Evolutionary conservation across 2,888 invertebrate genomes (phyloP), one percentile per base, ranked within the genome.

Genomic region (Deilephila porcellus): DNA sequence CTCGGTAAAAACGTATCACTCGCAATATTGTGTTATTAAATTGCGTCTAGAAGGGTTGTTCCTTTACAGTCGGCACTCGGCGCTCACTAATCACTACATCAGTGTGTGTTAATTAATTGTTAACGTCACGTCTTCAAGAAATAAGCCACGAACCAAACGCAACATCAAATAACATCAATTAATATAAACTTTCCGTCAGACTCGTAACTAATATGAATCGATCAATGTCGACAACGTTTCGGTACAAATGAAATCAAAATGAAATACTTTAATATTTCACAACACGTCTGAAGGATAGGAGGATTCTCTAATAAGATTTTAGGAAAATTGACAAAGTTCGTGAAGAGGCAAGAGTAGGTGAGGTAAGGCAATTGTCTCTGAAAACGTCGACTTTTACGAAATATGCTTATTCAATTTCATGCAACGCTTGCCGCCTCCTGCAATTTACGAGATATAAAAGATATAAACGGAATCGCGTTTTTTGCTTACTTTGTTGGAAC

Each of bases 361-460:
- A 94, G 93, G 94, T 94, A 94, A 94, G 94, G 94, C 94, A 94
- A 94, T 94, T 94, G 94, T 94, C 94, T 94, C 93, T 90, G 85
- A 94, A 94, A 94, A 94, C 94, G 94, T 89, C 93, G 93, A 89
- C 94, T 94, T 94, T 94, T 94, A 93, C 94, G 94, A 94, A 94
- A 94, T 94, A 94, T 94, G 94, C 94, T 94, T 94, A 94, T 94
- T 94, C 94, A 94, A 94, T 94, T 94, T 94, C 94, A 94, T 94
- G 94, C 94, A 94, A 94, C 93, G 94, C 93, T 94, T 94, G 93
- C 92, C 94, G 93, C 93, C 94, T 94, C 94, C 93, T 94, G 93
- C 94, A 94, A 94, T 94, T 94, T 94, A 92, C 94, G 94, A 93
- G 94, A 94, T 94, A 93, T 94, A 94, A 94, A 93, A 94, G 94